Evolutionary conservation across 2,797 vertebrate species (phyloP).

Genomic region (Alca torda): DNA sequence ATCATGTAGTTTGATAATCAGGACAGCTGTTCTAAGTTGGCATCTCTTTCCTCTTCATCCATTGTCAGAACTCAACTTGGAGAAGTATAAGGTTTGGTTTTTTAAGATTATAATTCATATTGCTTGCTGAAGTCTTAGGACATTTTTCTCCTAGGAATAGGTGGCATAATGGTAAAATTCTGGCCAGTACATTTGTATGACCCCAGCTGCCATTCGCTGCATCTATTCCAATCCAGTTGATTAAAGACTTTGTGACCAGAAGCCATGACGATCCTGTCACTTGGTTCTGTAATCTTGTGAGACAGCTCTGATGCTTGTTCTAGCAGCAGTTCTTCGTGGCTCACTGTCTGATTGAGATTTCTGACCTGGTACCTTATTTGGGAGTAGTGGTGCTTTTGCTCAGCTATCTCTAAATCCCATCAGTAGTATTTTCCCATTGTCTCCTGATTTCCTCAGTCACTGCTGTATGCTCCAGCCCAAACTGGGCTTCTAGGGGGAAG

Average conservation of each 20-base stretch:
- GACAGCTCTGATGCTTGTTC: not conserved
- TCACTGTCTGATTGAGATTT: not conserved
- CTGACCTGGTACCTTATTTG: not conserved
- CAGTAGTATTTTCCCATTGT: not conserved
- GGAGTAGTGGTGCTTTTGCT: not conserved
- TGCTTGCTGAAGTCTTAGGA: not conserved
- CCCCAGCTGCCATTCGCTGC: not conserved
- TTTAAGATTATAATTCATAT: not conserved
- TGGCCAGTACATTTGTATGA: not conserved
- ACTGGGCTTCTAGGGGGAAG: not conserved
- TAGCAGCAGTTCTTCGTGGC: not conserved
- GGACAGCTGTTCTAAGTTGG: not conserved
- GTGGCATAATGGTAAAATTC: not conserved
- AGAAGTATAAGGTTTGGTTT: accelerated
- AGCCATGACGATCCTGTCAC: not conserved
- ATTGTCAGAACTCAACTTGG: not conserved
- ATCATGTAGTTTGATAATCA: not conserved
- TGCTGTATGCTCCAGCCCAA: not conserved
- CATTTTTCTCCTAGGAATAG: not conserved
- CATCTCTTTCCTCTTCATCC: not conserved
- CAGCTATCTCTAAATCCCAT: not conserved
- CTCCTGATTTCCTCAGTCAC: not conserved
- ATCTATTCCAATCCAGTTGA: not conserved
- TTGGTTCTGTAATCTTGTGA: not conserved
- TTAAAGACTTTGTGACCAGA: not conserved